phyloP scores from a whole-genome alignment of 2,888 invertebrate species.

The Horisme vitalbata region DNA sequence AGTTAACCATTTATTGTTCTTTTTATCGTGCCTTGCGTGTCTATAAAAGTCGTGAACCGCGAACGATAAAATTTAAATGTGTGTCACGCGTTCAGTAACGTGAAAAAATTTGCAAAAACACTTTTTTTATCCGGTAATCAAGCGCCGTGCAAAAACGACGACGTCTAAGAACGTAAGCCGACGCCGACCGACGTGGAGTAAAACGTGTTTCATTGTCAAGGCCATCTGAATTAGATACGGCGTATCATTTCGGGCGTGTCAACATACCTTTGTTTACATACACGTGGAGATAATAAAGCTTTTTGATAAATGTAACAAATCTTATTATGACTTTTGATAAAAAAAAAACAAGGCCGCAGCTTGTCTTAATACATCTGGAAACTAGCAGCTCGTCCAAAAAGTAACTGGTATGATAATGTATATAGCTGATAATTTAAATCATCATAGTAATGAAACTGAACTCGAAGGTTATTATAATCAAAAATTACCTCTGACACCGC shows the following conservation, averaged over 20 bases:
- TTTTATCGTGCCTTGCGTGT: slow-evolving; percentile 5
- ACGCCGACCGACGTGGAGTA: slow-evolving; percentile 63
- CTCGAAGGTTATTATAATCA: too few relatives aligned
- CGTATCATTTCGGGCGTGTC: slow-evolving; percentile 68
- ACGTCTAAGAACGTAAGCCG: slow-evolving; percentile 47
- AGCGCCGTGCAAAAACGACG: slow-evolving; percentile 55
- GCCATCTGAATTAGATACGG: slow-evolving; percentile 76
- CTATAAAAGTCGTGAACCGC: slow-evolving; percentile 20
- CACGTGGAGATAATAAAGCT: slow-evolving; percentile 57
- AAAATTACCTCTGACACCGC: too few relatives aligned
- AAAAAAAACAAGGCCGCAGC: too few relatives aligned
- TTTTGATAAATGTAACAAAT: too few relatives aligned
- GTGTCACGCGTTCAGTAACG: slow-evolving; percentile 31
- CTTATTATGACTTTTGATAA: too few relatives aligned
- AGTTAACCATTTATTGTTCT: slow-evolving; percentile 8
- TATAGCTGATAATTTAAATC: too few relatives aligned
- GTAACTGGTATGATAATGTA: too few relatives aligned
- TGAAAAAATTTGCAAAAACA: slow-evolving; percentile 36
- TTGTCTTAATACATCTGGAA: too few relatives aligned
- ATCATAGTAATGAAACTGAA: too few relatives aligned
- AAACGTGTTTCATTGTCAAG: slow-evolving; percentile 80
- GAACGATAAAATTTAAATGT: slow-evolving; percentile 33
- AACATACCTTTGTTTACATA: slow-evolving; percentile 73
- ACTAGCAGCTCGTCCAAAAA: too few relatives aligned
- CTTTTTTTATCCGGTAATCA: slow-evolving; percentile 38